Conservation (phyloP, 2,797 vertebrate species). For the Falco biarmicus region DNA sequence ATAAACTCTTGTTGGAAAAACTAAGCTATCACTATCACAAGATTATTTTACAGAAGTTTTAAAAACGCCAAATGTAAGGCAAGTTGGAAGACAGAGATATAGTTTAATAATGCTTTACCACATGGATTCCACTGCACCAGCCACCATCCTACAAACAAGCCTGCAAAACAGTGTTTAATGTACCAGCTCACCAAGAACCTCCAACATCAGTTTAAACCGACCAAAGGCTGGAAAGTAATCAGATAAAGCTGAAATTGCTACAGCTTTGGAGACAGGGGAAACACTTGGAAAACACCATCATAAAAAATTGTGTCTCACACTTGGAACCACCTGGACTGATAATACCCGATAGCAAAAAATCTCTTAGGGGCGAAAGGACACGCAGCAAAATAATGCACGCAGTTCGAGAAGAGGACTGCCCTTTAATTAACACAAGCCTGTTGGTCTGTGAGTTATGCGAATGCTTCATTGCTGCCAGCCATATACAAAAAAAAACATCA, state of each 20-base stretch:
- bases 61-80: not conserved
- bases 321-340: not conserved
- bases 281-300: accelerated
- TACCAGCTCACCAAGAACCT: not conserved
- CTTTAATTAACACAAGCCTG: not conserved
- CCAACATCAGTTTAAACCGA: not conserved
- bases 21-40: not conserved
- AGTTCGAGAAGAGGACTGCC: not conserved
- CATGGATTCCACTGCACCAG: not conserved
- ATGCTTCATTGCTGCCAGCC: not conserved
- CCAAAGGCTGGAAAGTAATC: not conserved
- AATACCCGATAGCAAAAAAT: not conserved
- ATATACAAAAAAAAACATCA: not conserved
- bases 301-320: not conserved
- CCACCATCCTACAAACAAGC: not conserved
- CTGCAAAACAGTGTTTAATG: not conserved
- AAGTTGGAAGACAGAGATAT: not conserved
- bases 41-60: not conserved
- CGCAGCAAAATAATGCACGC: not conserved
- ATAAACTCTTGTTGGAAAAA: not conserved
- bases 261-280: not conserved
- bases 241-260: not conserved
- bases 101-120: not conserved
- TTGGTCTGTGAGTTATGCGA: not conserved
- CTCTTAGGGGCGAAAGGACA: not conserved